Evolutionary conservation across 2,888 invertebrate genomes (phyloP), one percentile per base, ranked within the genome.

Genomic region (Scaptomyza flava): DNA sequence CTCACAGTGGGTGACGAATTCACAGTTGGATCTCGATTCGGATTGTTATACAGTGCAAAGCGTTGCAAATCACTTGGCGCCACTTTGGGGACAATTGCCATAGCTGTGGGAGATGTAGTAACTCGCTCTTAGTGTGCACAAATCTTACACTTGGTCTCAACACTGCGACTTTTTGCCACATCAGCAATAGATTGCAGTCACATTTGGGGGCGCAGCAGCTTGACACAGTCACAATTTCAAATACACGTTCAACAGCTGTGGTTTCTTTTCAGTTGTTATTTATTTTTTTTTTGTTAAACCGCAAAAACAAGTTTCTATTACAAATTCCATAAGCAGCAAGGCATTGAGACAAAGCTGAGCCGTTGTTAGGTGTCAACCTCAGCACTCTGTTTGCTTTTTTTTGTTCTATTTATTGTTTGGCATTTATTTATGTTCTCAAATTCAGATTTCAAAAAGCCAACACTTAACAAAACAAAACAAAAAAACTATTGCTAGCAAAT

Each of bases 281-380:
- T 65, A 43, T 52, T 36, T 33, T 45, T 45, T 59, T 54, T 41
- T 20, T 43, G 51, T 23, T 14, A 9, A 57, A 42, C 77, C 77
- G 62, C 74, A 53, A 72, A 41, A 79, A 79, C 83, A 69, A 87
- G 87, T 87, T 83, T 83, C 85, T 68, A 83, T 77, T 74, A 78
- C 80, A 76, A 67, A 62, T 67, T 31, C 70, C 46, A 69, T 54
- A 68, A 72, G 41, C 61, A 72, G 50, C 50, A 50, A 57, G 53
- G 48, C 62, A 71, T 68, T 70, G 50, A 61, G 57, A 41, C 45
- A 58, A 58, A 71, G 73, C 52, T 52, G 67, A 76, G 71, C 64
- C 72, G 72, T 67, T 41, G 41, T 70, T 71, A 72, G 82, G 80
- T 83, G 83, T 87, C 83, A 87, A 77, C 79, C 82, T 75, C 75